A percentile compares a stretch with the other conserved stretches of the same genome.
Conservation (phyloP, 2,113 vertebrate species). For the Lasiurus cinereus region DNA sequence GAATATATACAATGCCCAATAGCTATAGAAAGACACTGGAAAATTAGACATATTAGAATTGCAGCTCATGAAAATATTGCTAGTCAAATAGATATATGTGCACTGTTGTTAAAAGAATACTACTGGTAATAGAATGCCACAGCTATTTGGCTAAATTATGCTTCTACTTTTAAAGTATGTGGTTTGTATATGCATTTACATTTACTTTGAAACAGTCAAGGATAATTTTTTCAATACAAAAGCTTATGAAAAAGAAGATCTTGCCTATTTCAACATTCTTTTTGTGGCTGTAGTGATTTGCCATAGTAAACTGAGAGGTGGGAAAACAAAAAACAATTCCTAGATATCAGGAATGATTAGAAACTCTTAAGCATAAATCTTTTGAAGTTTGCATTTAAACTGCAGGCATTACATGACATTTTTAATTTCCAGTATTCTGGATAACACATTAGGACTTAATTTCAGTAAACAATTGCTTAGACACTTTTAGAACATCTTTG, state of each 20-base stretch:
- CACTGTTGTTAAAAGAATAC: constrained; percentile 51
- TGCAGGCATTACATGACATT: constrained; percentile 68
- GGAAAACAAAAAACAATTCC: constrained; percentile 83
- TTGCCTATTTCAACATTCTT: constrained; percentile 79
- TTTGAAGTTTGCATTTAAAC: constrained; percentile 80
- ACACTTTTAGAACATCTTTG: constrained; percentile 77
- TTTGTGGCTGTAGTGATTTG: constrained; percentile 83
- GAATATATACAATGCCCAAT: neutral
- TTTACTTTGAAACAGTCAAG: constrained; percentile 81
- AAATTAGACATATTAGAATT: constrained; percentile 52
- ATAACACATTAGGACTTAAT: constrained; percentile 74
- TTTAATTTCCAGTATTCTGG: constrained; percentile 72
- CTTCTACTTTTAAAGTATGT: constrained; percentile 79
- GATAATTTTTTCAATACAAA: constrained; percentile 84
- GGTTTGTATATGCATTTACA: constrained; percentile 73
- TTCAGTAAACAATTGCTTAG: constrained; percentile 83
- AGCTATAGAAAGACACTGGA: constrained; percentile 40
- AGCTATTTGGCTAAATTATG: constrained; percentile 73
- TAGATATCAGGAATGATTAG: constrained; percentile 85
- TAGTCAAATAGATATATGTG: constrained; percentile 55
- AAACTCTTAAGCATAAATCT: constrained; percentile 84
- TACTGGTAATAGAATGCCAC: constrained; percentile 69
- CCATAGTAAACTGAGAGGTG: constrained; percentile 81
- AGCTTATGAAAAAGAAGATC: constrained; percentile 80
- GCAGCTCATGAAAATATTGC: constrained; percentile 34